These are phyloP conservation scores for Lophotis ruficrista DNA, from an alignment of 2,113 vertebrate genomes.

Conservation along the genomic window DNA sequence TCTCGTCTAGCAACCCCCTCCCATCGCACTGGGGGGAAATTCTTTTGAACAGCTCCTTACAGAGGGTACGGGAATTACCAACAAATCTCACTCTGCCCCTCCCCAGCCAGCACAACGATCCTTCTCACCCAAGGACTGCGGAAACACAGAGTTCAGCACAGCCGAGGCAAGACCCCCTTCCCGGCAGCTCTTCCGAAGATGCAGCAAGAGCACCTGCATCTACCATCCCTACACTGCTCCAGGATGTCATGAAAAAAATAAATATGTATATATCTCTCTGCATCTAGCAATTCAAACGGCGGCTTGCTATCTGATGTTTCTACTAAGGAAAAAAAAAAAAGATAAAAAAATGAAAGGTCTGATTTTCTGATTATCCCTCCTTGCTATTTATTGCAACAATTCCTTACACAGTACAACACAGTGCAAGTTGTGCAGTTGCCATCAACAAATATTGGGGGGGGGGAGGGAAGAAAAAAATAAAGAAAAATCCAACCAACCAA, in stretches of 20 bases:
- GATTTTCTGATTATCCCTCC: background rate
- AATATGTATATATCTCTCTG: background rate
- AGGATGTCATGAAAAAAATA: background rate
- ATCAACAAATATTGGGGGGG: accelerated
- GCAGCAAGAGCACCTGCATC: background rate
- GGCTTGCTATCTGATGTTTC: background rate
- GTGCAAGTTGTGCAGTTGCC: background rate
- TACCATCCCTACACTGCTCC: accelerated
- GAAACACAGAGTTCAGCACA: background rate
- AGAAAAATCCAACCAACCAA: background rate
- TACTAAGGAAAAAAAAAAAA: no score
- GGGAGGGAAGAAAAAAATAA: background rate
- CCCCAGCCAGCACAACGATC: background rate
- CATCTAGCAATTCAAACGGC: accelerated
- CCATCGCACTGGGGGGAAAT: background rate
- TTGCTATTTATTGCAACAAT: background rate
- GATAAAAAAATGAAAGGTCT: background rate
- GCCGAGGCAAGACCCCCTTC: background rate
- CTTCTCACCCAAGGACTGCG: background rate
- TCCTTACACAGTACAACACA: background rate
- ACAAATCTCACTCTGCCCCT: background rate
- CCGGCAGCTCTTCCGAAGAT: background rate
- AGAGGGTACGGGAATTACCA: background rate
- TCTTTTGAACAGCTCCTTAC: background rate
- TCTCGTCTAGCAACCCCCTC: background rate